A percentile compares a stretch with the other conserved stretches of the same genome.
Evolutionary conservation across 2,113 vertebrate species (phyloP).

Genomic region (Salvator merianae): DNA sequence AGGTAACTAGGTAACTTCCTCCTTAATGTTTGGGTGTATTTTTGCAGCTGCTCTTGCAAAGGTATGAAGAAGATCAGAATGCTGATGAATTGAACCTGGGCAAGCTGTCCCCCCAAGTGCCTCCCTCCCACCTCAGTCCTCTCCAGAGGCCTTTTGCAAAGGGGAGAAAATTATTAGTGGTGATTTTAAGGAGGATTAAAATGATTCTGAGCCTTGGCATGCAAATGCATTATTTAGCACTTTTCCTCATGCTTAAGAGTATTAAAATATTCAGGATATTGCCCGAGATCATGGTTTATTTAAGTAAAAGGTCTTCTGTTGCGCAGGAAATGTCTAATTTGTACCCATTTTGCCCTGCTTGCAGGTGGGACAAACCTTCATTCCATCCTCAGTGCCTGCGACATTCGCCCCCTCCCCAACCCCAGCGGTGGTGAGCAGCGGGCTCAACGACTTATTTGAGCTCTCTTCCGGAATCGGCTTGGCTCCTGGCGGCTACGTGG

Average conservation of each 20-base stretch:
- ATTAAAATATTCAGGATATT: conserved; percentile 60
- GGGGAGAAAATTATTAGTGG: conserved; percentile 52
- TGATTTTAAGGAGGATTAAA: conserved; percentile 17
- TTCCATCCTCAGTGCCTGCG: conserved; percentile 91
- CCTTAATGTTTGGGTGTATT: conserved; percentile 10
- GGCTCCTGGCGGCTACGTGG: conserved; percentile 88
- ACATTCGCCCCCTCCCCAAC: conserved; percentile 97
- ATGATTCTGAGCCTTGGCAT: conserved; percentile 41
- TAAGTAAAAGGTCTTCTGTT: neutral
- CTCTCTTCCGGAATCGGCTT: conserved; percentile 93
- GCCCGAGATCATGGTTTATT: conserved; percentile 38
- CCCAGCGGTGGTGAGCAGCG: conserved; percentile 89
- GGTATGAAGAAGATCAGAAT: conserved; percentile 25
- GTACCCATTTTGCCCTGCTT: conserved; percentile 27
- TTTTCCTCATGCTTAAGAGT: conserved; percentile 51
- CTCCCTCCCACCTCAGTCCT: neutral
- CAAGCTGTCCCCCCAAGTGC: neutral
- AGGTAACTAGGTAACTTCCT: neutral
- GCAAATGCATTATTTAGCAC: conserved; percentile 59
- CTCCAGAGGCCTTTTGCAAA: neutral
- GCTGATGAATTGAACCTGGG: neutral
- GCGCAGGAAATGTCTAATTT: neutral
- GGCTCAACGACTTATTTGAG: conserved; percentile 96
- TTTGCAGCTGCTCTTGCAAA: neutral
- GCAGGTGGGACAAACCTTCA: conserved; percentile 98